These are phyloP conservation scores for Erebia palarica DNA, from an alignment of 2,888 invertebrate genomes.

Conservation along the genomic window DNA sequence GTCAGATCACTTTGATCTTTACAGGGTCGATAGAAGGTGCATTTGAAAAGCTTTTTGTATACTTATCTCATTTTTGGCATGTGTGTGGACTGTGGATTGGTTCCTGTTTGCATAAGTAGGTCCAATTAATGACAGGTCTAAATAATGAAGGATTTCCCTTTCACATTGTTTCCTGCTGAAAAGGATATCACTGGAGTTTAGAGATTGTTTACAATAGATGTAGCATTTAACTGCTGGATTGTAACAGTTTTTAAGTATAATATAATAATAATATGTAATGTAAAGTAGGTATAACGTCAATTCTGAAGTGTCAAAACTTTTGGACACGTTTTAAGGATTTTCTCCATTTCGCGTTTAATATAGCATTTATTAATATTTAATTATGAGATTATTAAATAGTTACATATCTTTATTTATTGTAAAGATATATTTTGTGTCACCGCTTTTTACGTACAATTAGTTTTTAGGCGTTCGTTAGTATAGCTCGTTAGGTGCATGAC, in stretches of 20 bases:
- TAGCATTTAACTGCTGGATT: neutral
- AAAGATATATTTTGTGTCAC: conserved; percentile 14
- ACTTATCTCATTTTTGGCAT: too few species aligned
- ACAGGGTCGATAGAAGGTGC: too few species aligned
- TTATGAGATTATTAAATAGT: conserved; percentile 13
- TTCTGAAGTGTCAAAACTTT: conserved; percentile 67
- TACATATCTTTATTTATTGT: conserved; percentile 21
- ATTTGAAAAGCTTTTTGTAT: too few species aligned
- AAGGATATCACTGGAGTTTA: too few species aligned
- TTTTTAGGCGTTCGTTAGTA: neutral
- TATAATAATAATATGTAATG: neutral
- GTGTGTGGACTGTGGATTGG: too few species aligned
- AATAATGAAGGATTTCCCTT: too few species aligned
- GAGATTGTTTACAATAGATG: neutral
- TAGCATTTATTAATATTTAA: conserved; percentile 22
- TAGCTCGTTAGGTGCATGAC: neutral
- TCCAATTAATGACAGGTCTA: too few species aligned
- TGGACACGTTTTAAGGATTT: conserved; percentile 54
- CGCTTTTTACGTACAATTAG: conserved; percentile 12
- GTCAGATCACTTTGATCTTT: too few species aligned
- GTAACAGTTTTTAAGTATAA: conserved; percentile 2
- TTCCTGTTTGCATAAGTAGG: too few species aligned
- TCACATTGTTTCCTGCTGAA: too few species aligned
- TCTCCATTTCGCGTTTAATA: conserved; percentile 39
- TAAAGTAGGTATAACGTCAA: conserved; percentile 31